Conservation (phyloP, 2,113 vertebrate genomes). For the Orientallactaga bullata region DNA sequence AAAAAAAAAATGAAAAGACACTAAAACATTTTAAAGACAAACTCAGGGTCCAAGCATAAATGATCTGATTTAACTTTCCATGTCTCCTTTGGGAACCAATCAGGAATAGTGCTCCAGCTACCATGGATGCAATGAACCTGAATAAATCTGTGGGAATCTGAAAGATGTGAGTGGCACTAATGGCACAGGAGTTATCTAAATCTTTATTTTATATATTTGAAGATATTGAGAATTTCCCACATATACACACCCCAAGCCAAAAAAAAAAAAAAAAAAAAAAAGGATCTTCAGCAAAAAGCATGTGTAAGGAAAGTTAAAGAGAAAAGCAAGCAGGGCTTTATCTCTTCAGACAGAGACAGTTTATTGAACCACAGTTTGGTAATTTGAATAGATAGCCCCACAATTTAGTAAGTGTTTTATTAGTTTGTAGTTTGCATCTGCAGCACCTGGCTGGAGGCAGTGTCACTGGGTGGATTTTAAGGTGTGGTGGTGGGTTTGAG, state of each 20-base stretch:
- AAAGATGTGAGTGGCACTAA: slow-evolving; percentile 32
- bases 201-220: slow-evolving; percentile 45
- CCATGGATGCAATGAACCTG: background rate
- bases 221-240: background rate
- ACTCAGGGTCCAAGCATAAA: background rate
- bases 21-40: slow-evolving; percentile 30
- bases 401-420: too few relatives aligned
- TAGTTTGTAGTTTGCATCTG: too few relatives aligned
- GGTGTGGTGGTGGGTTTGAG: too few relatives aligned
- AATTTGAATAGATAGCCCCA: too few relatives aligned
- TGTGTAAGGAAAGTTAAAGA: too few relatives aligned
- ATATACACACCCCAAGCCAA: background rate
- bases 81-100: slow-evolving; percentile 13
- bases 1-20: background rate
- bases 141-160: slow-evolving; percentile 32
- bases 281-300: background rate
- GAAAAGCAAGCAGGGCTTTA: too few relatives aligned
- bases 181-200: background rate
- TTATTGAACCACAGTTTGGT: too few relatives aligned
- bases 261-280: too few relatives aligned
- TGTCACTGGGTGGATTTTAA: too few relatives aligned
- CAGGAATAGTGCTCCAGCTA: background rate
- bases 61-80: slow-evolving; percentile 38
- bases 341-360: too few relatives aligned
- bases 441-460: too few relatives aligned